Percentiles rank a stretch among this genome's conserved stretches.
phyloP scores from a whole-genome alignment of 2,888 invertebrate genomes.

The Bedellia somnulentella region DNA sequence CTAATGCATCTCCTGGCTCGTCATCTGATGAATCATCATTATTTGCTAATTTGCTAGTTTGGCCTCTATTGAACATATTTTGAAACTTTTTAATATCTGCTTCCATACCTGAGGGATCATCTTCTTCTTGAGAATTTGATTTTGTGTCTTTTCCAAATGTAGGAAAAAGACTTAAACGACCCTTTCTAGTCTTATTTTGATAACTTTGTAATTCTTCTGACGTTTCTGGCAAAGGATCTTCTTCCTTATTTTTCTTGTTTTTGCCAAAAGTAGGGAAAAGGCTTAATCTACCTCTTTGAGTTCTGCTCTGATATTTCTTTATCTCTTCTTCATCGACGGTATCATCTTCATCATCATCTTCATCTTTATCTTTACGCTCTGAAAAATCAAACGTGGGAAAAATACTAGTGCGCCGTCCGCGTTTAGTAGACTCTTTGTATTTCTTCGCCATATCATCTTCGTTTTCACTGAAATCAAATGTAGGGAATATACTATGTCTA shows the following conservation, averaged over 20 bases:
- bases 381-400: constrained; percentile 44
- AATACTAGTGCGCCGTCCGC: constrained; percentile 41
- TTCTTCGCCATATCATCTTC: constrained; percentile 28
- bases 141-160: constrained; percentile 43
- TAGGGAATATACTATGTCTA: constrained; percentile 40
- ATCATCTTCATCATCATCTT: constrained; percentile 18
- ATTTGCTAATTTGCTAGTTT: constrained; percentile 35
- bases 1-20: constrained; percentile 66
- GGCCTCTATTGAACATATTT: constrained; percentile 27
- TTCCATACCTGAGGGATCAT: constrained; percentile 16
- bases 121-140: constrained; percentile 14
- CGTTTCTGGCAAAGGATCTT: constrained; percentile 41
- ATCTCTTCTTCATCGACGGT: constrained; percentile 7
- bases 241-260: constrained; percentile 26
- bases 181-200: constrained; percentile 37
- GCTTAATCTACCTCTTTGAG: constrained; percentile 6
- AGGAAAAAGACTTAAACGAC: constrained; percentile 40
- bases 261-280: constrained; percentile 8
- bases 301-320: constrained; percentile 6
- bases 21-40: constrained; percentile 35
- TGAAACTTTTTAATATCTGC: constrained; percentile 42
- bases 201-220: constrained; percentile 46
- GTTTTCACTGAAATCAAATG: constrained; percentile 41
- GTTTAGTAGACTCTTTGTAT: constrained; percentile 39
- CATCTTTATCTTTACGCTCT: constrained; percentile 29